Base-by-base conservation (phyloP, 1,140 invertebrate genomes). In the Heliconius eleuchia region DNA sequence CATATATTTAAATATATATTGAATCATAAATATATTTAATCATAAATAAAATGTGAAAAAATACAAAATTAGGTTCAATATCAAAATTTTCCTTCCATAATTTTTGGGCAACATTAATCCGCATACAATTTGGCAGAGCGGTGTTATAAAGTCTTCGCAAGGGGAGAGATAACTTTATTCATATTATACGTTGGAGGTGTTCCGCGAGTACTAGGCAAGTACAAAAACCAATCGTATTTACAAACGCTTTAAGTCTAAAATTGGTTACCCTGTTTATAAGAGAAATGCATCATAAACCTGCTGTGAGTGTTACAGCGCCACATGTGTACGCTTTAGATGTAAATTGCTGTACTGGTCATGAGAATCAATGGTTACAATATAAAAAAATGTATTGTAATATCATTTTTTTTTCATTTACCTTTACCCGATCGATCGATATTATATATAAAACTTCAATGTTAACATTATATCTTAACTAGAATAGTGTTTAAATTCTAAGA, bases 91-190 rank as follows among this genome's bases (percentile, higher is more conserved):
- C 7, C 60, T 66, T 27, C 23, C 60, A 66, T 66, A 66, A 27
- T 66, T 57, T 66, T 66, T 66, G 27, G 60, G 11, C 60, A 72
- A 72, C 39, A 77, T 77, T 77, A 77, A 71, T 60, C 66, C 75
- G 66, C 70, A 77, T 77, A 39, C 71, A 72, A 72, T 77, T 46
- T 34, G 55, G 60, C n/a, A 52, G 37, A 71, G 66, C 75, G 46
- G 66, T 77, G 66, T 77, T 77, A 71, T 60, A 79, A 79, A 79
- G 74, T 42, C 73, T 71, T 73, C 73, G 73, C 73, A 79, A 79
- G 71, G 78, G 73, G 42, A 79, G 66, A 79, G 78, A 79, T 79
- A 79, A 71, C 57, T 79, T 79, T 79, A 79, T 79, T 79, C 78
- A 75, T 75, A 66, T 75, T 79, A 30, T 72, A 78, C 66, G 73